Evolutionary conservation across 2,888 invertebrate genomes (phyloP), one percentile per base, ranked within the genome.

Genomic region (Andrena camellia): DNA sequence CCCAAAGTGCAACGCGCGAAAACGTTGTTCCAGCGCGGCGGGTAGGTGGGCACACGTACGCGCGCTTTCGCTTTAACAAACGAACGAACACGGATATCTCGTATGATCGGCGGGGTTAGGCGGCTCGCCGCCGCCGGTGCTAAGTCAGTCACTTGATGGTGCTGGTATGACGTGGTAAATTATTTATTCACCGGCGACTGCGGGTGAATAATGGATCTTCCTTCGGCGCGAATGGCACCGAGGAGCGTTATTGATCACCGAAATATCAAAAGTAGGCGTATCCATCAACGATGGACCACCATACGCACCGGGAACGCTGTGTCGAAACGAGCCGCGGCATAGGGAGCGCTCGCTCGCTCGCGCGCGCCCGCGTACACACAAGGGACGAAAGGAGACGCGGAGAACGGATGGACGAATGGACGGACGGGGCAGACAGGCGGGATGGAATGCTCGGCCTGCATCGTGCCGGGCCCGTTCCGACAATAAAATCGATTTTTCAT

Each of bases 241-340:
- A 87, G 88, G 75, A 85, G 80, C 82, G 91, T 92, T 92, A 92
- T 92, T 92, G 92, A 92, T 92, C 91, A 92, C 90, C 90, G 89
- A 92, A 92, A 92, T 91, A 92, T 91, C 90, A 91, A 92, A 90
- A 90, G 91, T 92, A 89, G 91, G 92, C 90, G 92, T 92, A 92
- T 92, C 90, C 90, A 91, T 91, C 92, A 92, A 86, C 89, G 86
- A 89, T 83, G 86, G 89, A 89, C 87, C 89, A 84, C 84, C 88
- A 74, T 81, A 83, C 70, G 86, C 78, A 68, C 59, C 66, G 59
- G 23, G 13, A n/a, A 66, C 72, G n/a, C 42, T 33, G 67, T 35
- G 50, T 83, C 81, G 78, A 81, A 84, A 88, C 72, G 78, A 57
- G 13, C 72, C 71, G 77, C 23, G 57, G 23, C 23, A 57, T 1